Base-by-base conservation (phyloP, 2,797 vertebrate genomes). In the Geotrypetes seraphini region DNA sequence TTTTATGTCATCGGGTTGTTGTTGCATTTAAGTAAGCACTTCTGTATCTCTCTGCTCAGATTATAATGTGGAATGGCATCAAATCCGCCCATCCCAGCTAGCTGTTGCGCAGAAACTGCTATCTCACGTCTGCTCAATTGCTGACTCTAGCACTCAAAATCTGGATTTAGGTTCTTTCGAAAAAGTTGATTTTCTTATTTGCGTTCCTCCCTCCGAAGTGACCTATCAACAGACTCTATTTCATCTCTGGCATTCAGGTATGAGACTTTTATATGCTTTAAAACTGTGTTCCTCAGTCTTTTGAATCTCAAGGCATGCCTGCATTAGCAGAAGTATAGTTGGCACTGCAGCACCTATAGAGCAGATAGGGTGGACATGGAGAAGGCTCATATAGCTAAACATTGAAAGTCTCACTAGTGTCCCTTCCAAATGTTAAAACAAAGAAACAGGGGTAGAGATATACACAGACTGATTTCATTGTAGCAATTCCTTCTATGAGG, bases 61-160 rank as follows among this genome's bases (percentile, higher is more conserved):
- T 71, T 90, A 80, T 52, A 70, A 50, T 1, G 56, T 77, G 22
- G 83, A 90, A 36, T 84, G 83, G 40, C 81, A 73, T 14, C 75
- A 85, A 26, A 66, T 93, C 13, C 86, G 85, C 26, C 91, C 95
- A 7, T 87, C 96, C 62, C 95, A 99, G 77, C 69, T 97, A 39
- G 92, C 92, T 0, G 90, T 97, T 57, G 95, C 95, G 12, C 86
- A 96, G 63, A 97, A 99, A 66, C 76, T 99, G 32, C 79, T 99
- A 28, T 97, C 95, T 12, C 93, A 97, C 2, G 87, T 97, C 53
- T 97, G 93, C 41, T 96, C 94, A 16, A 95, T 99, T 18, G 95
- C 95, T 6, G 95, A 99, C 58, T 96, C 94, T 67, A 96, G 92
- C 69, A 94, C 95, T 27, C 94, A 97, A 53, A 96, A 96, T 59